Evolutionary conservation across 2,888 invertebrate genomes (phyloP), one percentile per base, ranked within the genome.

Genomic region (Fabriciana adippe): DNA sequence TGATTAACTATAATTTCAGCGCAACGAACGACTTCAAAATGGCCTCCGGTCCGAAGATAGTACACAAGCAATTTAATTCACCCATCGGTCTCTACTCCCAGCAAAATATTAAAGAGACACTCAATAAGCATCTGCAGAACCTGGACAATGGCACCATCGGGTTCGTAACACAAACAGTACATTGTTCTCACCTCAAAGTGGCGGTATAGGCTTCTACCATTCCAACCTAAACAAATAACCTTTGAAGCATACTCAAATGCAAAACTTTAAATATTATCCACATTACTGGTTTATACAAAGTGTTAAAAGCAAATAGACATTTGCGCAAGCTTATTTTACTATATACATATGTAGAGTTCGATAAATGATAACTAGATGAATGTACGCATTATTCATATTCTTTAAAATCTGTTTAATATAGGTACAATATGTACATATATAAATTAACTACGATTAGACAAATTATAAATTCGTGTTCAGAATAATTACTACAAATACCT

Each of bases 1-100:
- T 1, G 4, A 8, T 2, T 0, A 35, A 61, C 51, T 61, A 31
- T 5, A 51, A 41, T 91, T 92, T 68, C 90, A 92, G 92, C 92
- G 92, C 83, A 91, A 92, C 88, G 89, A 89, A 92, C 92, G 92
- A 92, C 86, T 82, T 78, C 67, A 94, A 92, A 86, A 96, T 96
- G 96, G 94, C 96, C 82, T 93, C 94, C 81, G 93, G 94, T 89
- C 94, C 93, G 80, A 94, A 95, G 81, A 92, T 97, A 89, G 96
- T 97, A 78, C 97, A 97, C 93, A 97, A 96, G 90, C 97, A 97
- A 91, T 97, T 97, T 93, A 97, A 97, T 92, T 96, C 97, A 75
- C 97, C 97, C 74, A 96, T 97, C 81, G 96, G 96, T 84, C 93
- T 97, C 67, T 97, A 97, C 88, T 97, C 97, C 50, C 95, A 95